Evolutionary conservation across 2,797 vertebrate genomes (phyloP).

Genomic region (Odontamblyopus lacepedii): DNA sequence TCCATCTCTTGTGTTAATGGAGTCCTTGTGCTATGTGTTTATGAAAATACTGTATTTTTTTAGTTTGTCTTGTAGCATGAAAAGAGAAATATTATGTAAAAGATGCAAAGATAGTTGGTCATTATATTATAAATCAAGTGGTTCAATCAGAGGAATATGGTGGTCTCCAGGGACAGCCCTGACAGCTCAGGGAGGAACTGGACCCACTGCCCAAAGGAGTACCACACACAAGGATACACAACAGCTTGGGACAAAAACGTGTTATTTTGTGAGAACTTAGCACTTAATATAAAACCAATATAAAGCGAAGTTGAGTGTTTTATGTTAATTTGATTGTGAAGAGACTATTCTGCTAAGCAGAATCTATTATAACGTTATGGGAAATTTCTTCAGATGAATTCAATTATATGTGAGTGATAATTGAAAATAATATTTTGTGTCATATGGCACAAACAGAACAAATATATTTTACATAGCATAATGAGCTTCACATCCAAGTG

Average conservation of each 20-base stretch:
- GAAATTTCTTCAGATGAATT: too few relatives aligned
- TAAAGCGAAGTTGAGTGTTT: background rate
- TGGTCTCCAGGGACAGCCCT: slow-evolving; percentile 49
- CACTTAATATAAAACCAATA: too few relatives aligned
- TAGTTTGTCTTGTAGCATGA: slow-evolving; percentile 81
- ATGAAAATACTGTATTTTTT: slow-evolving; percentile 79
- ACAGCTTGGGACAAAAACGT: slow-evolving; percentile 37
- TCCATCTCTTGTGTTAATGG: slow-evolving; percentile 36
- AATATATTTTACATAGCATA: too few relatives aligned
- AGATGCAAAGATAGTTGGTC: slow-evolving; percentile 86
- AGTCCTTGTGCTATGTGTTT: slow-evolving; percentile 71
- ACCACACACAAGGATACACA: slow-evolving; percentile 50
- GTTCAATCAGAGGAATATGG: slow-evolving; percentile 72
- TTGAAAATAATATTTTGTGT: too few relatives aligned
- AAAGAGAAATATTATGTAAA: slow-evolving; percentile 87
- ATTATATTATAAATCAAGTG: slow-evolving; percentile 79
- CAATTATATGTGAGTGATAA: too few relatives aligned
- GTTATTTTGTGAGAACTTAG: background rate
- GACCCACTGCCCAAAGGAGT: slow-evolving; percentile 45
- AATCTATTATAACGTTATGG: too few relatives aligned
- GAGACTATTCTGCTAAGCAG: too few relatives aligned
- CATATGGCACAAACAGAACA: too few relatives aligned
- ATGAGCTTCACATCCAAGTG: too few relatives aligned
- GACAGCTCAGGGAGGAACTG: slow-evolving; percentile 45
- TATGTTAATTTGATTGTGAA: too few relatives aligned